phyloP scores from a whole-genome alignment of 2,113 vertebrate genomes.

The Mixornis gularis region DNA sequence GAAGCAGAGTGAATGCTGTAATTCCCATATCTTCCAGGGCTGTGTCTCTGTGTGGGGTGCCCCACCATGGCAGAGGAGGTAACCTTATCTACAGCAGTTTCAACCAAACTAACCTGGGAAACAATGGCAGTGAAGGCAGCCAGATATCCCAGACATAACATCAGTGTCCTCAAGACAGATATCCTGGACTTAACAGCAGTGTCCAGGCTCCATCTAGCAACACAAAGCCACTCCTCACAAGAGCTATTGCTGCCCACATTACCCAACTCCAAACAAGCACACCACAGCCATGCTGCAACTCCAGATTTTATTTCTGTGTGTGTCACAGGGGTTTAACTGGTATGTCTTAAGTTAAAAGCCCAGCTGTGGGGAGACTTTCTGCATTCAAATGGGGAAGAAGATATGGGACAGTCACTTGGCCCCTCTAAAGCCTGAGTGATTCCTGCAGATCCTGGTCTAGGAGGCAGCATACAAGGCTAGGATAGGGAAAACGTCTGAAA shows the following conservation, averaged over 20 bases:
- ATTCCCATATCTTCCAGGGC: background rate
- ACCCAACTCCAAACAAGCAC: background rate
- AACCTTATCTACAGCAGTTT: constrained; percentile 42
- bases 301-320: background rate
- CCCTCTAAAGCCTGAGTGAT: background rate
- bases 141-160: background rate
- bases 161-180: background rate
- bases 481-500: background rate
- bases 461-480: background rate
- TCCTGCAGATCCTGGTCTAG: background rate
- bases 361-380: background rate
- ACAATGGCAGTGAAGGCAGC: background rate
- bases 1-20: background rate
- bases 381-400: background rate
- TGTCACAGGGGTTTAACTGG: background rate
- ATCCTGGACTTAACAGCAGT: background rate
- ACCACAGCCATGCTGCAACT: background rate
- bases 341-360: background rate
- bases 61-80: background rate
- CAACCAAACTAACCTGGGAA: constrained; percentile 8
- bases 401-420: rapidly evolving
- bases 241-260: background rate
- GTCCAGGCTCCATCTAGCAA: background rate
- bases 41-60: background rate
- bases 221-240: background rate